Percentiles rank a stretch among this genome's conserved stretches.
phyloP scores from a whole-genome alignment of 2,113 vertebrate genomes.

The Oreochromis aureus region DNA sequence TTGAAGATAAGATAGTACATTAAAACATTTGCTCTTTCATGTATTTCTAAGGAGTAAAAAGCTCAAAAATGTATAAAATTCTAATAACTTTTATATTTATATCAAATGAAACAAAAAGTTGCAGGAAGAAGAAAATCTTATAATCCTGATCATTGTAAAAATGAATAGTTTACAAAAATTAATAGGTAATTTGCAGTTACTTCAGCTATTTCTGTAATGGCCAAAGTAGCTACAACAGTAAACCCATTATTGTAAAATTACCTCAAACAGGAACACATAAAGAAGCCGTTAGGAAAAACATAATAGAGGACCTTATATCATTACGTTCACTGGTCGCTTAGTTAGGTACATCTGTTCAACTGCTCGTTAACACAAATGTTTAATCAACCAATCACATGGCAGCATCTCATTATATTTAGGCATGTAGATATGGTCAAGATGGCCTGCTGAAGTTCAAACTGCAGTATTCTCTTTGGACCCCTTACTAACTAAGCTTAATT shows the following conservation, averaged over 20 bases:
- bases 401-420: neutral
- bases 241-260: neutral
- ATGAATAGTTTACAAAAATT: neutral
- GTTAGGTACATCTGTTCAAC: neutral
- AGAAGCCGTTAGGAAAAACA: neutral
- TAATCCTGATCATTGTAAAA: neutral
- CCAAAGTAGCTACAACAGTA: neutral
- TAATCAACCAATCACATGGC: neutral
- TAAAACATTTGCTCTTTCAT: neutral
- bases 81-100: neutral
- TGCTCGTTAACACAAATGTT: neutral
- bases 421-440: neutral
- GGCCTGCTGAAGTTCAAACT: neutral
- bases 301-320: neutral
- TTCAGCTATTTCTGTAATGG: neutral
- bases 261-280: neutral
- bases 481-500: neutral
- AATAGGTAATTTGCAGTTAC: neutral
- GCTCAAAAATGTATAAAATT: neutral
- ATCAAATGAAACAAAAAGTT: neutral
- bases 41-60: neutral
- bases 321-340: neutral
- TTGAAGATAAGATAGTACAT: neutral
- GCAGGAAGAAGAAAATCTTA: neutral
- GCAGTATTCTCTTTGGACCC: neutral